Evolutionary conservation across 1,140 invertebrate species (phyloP).

Genomic region (Agrypnia vestita): DNA sequence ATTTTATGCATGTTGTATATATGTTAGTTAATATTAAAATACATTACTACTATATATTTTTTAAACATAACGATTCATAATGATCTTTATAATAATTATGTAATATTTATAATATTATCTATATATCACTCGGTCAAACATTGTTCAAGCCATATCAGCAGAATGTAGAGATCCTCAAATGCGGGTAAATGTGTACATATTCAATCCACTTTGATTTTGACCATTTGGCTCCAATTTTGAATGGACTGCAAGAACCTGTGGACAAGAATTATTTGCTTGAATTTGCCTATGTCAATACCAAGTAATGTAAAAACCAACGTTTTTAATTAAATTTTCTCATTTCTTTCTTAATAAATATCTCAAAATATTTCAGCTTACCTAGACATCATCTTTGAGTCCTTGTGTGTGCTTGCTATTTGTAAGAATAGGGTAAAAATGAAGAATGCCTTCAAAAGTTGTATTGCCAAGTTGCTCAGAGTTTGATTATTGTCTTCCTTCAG

Average conservation of each 20-base stretch:
- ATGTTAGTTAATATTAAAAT: too few relatives aligned
- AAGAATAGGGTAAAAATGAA: constrained; percentile 52
- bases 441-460: constrained; percentile 51
- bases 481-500: constrained; percentile 8
- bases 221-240: constrained; percentile 19
- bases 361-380: constrained; percentile 34
- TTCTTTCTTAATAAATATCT: not conserved
- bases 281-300: too few relatives aligned
- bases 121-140: constrained; percentile 23
- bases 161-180: not conserved
- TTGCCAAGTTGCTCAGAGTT: constrained; percentile 20
- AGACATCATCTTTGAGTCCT: constrained; percentile 42
- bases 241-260: constrained; percentile 11
- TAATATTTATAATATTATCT: too few relatives aligned
- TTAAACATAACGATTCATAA: too few relatives aligned
- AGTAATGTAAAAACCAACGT: too few relatives aligned
- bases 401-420: constrained; percentile 45
- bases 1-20: too few relatives aligned
- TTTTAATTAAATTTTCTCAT: not conserved
- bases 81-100: too few relatives aligned
- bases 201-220: constrained; percentile 33
- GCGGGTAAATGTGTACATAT: not conserved
- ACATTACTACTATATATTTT: too few relatives aligned
- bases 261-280: not conserved
- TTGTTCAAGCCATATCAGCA: constrained; percentile 24